Evolutionary conservation across 2,797 vertebrate species (phyloP).

Genomic region (Dendrocincla fuliginosa): DNA sequence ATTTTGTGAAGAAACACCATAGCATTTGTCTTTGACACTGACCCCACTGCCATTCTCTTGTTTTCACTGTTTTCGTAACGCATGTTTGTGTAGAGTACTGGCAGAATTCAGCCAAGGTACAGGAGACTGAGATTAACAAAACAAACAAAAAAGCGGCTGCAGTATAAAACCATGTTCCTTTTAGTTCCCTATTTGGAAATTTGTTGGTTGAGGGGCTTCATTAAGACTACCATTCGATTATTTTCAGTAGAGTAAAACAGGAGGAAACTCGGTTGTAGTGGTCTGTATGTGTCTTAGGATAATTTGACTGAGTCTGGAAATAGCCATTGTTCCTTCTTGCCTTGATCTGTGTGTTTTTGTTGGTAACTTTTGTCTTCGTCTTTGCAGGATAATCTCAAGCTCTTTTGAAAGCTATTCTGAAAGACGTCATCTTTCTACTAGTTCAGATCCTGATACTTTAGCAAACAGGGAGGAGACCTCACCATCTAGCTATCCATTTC

Average conservation of each 20-base stretch:
- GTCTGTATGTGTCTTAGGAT: not conserved
- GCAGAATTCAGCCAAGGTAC: not conserved
- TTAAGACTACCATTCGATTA: not conserved
- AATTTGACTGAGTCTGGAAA: not conserved
- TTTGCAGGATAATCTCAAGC: constrained; percentile 82
- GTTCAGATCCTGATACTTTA: constrained; percentile 81
- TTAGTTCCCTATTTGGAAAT: not conserved
- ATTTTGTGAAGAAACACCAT: not conserved
- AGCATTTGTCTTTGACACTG: not conserved
- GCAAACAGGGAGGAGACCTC: constrained; percentile 81
- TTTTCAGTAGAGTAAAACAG: not conserved
- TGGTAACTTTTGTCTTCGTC: constrained; percentile 3
- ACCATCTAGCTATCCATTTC: constrained; percentile 77
- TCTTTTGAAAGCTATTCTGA: constrained; percentile 83
- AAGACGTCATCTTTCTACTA: constrained; percentile 74
- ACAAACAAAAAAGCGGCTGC: not conserved
- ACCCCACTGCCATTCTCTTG: not conserved
- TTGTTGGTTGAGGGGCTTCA: not conserved
- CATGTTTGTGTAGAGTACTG: not conserved
- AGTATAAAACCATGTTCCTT: not conserved
- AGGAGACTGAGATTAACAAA: not conserved
- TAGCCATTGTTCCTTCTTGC: not conserved
- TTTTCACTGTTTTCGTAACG: not conserved
- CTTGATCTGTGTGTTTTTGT: not conserved
- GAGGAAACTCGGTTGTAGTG: not conserved